These are phyloP conservation scores for Lepidocolaptes lacrymiger DNA, from an alignment of 2,797 vertebrate species.

Conservation along the genomic window DNA sequence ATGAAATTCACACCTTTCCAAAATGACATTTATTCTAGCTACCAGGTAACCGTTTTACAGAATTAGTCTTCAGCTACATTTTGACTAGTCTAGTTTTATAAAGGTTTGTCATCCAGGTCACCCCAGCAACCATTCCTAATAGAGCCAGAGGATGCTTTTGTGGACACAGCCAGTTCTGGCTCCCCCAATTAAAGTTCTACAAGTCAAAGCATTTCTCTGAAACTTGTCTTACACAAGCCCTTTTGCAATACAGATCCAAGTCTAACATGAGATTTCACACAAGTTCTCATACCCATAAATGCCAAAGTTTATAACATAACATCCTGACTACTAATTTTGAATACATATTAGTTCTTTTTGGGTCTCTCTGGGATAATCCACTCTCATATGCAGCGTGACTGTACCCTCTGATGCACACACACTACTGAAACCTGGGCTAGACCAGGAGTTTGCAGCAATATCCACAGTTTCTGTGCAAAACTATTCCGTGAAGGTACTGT, in stretches of 20 bases:
- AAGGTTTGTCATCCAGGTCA: not conserved
- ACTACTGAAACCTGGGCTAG: not conserved
- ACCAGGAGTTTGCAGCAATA: not conserved
- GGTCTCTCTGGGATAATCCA: not conserved
- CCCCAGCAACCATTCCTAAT: fast-evolving
- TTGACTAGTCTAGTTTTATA: not conserved
- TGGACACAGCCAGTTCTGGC: not conserved
- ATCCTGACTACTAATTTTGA: not conserved
- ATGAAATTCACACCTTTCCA: not conserved
- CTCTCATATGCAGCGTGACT: fast-evolving
- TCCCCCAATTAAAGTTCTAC: not conserved
- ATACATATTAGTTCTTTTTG: not conserved
- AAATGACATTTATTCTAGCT: not conserved
- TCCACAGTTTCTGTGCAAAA: not conserved
- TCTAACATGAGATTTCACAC: not conserved
- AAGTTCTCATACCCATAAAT: not conserved
- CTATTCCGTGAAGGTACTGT: not conserved
- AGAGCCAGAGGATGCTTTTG: not conserved
- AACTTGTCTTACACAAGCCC: not conserved
- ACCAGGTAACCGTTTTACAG: not conserved
- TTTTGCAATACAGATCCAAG: not conserved
- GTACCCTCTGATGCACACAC: not conserved
- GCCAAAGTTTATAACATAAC: not conserved
- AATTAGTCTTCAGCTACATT: fast-evolving
- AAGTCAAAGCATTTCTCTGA: not conserved